Evolutionary conservation across 2,888 invertebrate genomes (phyloP).

Genomic region (Marronus borbonicus): DNA sequence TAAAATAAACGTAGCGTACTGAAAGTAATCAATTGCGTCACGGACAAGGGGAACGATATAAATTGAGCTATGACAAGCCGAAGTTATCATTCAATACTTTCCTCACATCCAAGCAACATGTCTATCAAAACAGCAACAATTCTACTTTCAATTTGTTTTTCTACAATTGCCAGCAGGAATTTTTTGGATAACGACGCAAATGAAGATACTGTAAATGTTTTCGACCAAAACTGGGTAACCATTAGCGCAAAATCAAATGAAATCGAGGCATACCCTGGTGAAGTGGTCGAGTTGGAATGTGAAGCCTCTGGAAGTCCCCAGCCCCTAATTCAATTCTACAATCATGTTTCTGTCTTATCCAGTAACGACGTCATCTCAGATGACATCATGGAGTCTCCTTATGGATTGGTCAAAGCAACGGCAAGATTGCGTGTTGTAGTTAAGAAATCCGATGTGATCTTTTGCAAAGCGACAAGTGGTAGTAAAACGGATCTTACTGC

Average conservation of each 20-base stretch:
- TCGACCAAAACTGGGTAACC: constrained; percentile 75
- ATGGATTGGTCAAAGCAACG: constrained; percentile 73
- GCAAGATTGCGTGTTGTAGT: constrained; percentile 82
- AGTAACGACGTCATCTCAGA: neutral
- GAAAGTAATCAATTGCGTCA: no score
- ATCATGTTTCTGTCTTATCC: neutral
- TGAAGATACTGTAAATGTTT: no score
- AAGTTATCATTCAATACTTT: no score
- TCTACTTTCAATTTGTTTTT: no score
- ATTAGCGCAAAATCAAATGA: constrained; percentile 73
- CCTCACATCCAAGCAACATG: no score
- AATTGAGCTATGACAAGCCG: no score
- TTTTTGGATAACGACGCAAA: no score
- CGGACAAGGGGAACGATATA: no score
- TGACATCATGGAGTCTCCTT: neutral
- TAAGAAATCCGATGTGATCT: constrained; percentile 78
- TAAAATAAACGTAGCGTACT: no score
- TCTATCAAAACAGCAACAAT: no score
- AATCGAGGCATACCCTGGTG: constrained; percentile 69
- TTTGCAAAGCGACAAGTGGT: constrained; percentile 83
- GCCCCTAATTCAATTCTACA: constrained; percentile 86
- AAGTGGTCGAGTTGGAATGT: constrained; percentile 81
- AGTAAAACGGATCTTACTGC: constrained; percentile 74
- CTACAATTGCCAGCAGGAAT: no score
- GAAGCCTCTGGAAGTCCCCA: constrained; percentile 84